Conservation (phyloP, 2,888 invertebrate species). For the Dynastes tityus region DNA sequence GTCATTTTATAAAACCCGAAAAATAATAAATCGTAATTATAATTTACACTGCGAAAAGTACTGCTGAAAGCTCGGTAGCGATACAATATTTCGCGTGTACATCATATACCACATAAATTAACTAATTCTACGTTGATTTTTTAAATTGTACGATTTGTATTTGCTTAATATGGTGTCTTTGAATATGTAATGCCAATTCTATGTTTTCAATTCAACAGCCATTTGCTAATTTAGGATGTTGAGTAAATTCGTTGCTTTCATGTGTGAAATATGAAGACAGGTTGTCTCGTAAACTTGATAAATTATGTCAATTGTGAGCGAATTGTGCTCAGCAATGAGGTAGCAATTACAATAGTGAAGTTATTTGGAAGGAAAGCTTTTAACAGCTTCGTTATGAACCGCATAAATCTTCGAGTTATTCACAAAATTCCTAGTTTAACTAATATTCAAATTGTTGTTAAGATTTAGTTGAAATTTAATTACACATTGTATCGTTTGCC, state of each 20-base stretch:
- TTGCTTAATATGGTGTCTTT: neutral
- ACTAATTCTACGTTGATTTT: no score
- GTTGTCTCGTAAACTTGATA: constrained; percentile 27
- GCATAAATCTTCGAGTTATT: neutral
- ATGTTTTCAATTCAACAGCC: neutral
- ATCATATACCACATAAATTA: no score
- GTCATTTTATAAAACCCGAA: no score
- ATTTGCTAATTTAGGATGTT: neutral
- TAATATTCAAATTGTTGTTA: no score
- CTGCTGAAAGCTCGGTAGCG: no score
- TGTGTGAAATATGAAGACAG: constrained; percentile 17
- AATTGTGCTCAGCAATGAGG: neutral
- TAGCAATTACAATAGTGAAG: neutral
- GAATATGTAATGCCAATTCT: neutral
- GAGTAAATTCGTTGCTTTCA: constrained; percentile 1
- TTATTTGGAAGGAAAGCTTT: neutral
- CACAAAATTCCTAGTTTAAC: no score
- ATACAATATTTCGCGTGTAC: no score
- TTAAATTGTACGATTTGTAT: no score
- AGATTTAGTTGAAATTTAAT: no score
- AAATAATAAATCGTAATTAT: no score
- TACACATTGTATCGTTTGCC: neutral
- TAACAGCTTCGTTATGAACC: neutral
- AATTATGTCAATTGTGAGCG: constrained; percentile 2
- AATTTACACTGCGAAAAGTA: no score